phyloP scores from a whole-genome alignment of 1,140 invertebrate species.

The Mizuhopecten yessoensis region DNA sequence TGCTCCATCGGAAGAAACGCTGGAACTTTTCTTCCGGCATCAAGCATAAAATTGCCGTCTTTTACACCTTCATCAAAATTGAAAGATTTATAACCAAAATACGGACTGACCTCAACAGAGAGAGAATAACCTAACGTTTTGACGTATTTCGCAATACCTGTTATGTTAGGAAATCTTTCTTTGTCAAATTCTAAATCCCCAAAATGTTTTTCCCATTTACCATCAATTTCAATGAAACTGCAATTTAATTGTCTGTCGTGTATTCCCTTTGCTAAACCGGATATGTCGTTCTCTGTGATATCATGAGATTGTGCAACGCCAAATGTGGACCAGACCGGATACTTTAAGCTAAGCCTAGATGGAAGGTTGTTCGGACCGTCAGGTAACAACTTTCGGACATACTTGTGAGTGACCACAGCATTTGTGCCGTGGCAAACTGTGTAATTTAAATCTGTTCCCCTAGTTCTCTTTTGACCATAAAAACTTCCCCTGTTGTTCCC shows the following conservation, averaged over 20 bases:
- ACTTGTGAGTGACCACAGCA: conserved; percentile 64
- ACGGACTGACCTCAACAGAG: conserved; percentile 95
- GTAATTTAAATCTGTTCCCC: conserved; percentile 69
- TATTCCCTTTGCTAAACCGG: conserved; percentile 83
- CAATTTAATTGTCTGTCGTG: conserved; percentile 76
- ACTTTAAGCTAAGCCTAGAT: conserved; percentile 51
- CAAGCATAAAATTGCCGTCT: conserved; percentile 76
- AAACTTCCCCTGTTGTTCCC: conserved; percentile 70
- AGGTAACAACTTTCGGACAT: conserved; percentile 67
- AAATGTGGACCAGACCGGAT: conserved; percentile 70
- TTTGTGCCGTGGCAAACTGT: conserved; percentile 75
- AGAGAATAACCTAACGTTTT: conserved; percentile 88
- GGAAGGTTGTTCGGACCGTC: conserved; percentile 52
- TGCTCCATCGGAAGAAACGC: conserved; percentile 90
- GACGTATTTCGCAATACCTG: conserved; percentile 85
- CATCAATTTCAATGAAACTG: conserved; percentile 94
- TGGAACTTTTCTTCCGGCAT: conserved; percentile 83
- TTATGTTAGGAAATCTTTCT: conserved; percentile 89
- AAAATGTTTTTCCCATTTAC: conserved; percentile 94
- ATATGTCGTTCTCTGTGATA: conserved; percentile 59
- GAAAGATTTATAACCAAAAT: conserved; percentile 91
- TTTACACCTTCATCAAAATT: conserved; percentile 82
- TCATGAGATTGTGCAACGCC: conserved; percentile 50
- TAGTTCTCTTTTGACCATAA: conserved; percentile 49
- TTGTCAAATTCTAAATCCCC: conserved; percentile 90